These are phyloP conservation scores for Dascyllus trimaculatus DNA, from an alignment of 2,113 vertebrate genomes.

Conservation along the genomic window DNA sequence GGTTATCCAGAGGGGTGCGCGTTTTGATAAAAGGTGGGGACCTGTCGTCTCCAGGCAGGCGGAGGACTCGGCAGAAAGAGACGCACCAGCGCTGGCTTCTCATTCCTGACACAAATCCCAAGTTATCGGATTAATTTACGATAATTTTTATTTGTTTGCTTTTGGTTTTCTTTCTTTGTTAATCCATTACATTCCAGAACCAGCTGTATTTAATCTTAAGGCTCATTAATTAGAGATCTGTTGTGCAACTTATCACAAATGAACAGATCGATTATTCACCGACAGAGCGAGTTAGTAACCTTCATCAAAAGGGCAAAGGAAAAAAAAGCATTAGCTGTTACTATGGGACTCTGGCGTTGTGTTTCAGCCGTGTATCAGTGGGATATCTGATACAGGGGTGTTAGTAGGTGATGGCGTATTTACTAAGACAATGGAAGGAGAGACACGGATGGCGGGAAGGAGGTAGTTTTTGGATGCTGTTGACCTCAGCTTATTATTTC, in stretches of 20 bases:
- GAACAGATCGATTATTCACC: constrained; percentile 10
- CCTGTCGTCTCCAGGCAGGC: constrained; percentile 3
- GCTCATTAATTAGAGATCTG: constrained; percentile 25
- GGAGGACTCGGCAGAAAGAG: neutral
- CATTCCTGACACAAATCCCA: neutral
- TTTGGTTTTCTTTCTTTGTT: neutral
- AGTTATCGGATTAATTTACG: neutral
- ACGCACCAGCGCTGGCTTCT: neutral
- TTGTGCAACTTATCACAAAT: neutral
- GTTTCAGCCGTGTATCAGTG: neutral
- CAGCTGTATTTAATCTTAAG: constrained; percentile 15
- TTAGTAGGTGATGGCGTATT: constrained; percentile 29
- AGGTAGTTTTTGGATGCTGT: constrained; percentile 1
- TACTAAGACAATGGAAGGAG: constrained; percentile 16
- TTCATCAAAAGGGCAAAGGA: neutral
- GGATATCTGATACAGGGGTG: neutral
- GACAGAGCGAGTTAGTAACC: neutral
- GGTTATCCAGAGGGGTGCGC: constrained; percentile 25
- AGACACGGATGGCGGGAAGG: neutral
- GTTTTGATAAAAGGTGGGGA: constrained; percentile 32
- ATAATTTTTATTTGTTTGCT: constrained; percentile 21
- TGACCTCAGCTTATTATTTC: constrained; percentile 34
- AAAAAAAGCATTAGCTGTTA: neutral
- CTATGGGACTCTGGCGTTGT: neutral
- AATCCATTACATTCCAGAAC: neutral